Evolutionary conservation across 2,113 vertebrate genomes (phyloP), one percentile per base, ranked within the genome.

Genomic region (Sapajus apella): DNA sequence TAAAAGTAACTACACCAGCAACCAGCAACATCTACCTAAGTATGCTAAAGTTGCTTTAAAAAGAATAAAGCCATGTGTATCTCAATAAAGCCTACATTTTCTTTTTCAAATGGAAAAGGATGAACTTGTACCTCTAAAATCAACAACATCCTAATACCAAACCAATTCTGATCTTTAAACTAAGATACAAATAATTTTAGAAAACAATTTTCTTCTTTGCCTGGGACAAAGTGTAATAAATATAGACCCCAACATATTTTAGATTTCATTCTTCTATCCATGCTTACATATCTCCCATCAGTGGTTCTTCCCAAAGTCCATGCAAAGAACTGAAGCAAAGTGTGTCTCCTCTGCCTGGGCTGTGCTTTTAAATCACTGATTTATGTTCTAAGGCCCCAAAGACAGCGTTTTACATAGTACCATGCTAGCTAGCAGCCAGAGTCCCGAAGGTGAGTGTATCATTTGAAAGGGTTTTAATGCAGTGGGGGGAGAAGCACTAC

Each of bases 391-490:
- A 94, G 40, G 91, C 35, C 93, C 96, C 75, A 64, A 96, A 97
- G 95, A 80, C 43, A 88, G 64, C 8, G 10, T 98, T 98, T 97
- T 98, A 88, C 96, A 90, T 40, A 96, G 87, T 77, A 97, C 96
- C 97, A 35, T 68, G 91, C 92, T 96, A 55, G 37, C 66, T 81
- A 95, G 37, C 87, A n/a, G 70, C 13, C 5, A 0, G 55, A 75
- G 9, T 97, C 97, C 95, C 73, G 50, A 96, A 97, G 95, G 95
- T 20, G 92, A 97, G 84, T 94, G 93, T 43, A 88, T 83, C 94
- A 45, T 97, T 97, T 97, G 97, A 96, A 96, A 96, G 84, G 92
- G 92, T 97, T 98, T 97, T 76, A 97, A 90, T 97, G 91, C 93
- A 72, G 90, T 77, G 8, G 80, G 56, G 90, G 82, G 96, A 96